Evolutionary conservation across 1,140 invertebrate genomes (phyloP), one percentile per base, ranked within the genome.

Genomic region (Protaetia brevitarsis): DNA sequence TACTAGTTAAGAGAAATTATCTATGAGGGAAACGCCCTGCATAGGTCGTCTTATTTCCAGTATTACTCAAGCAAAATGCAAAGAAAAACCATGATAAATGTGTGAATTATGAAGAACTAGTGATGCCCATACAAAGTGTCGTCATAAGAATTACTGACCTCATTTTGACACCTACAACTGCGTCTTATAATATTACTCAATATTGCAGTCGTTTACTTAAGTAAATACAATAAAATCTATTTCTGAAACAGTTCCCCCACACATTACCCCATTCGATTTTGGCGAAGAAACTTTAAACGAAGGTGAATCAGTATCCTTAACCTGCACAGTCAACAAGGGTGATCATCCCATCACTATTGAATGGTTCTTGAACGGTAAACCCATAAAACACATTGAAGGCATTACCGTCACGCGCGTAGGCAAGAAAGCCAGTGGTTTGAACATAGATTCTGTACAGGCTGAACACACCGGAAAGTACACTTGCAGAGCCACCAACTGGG

Each of bases 401-500:
- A 83, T 77, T 30, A 66, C 64, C 36, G 73, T 66, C 59, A 23
- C 77, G 79, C 72, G 66, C 81, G 77, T 72, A 37, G 73, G 72
- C 37, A 76, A 79, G 26, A 76, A 80, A 65, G 75, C 77, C 11
- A 80, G 79, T 57, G 73, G 78, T 11, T 76, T 75, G 63, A 79
- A 71, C 66, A 84, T 82, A 65, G 78, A 73, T 58, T 80, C 83
- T 3, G 82, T 89, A 6, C 83, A 82, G 65, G 84, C 88, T 13
- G 78, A 80, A 64, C 88, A 91, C 77, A 81, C 84, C 66, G 86
- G 86, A 63, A 85, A 86, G 71, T 91, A 90, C 72, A 88, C 88
- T 1, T 91, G 89, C 73, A 81, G 81, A 67, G 85, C 84, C 8
- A 82, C 81, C 76, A 89, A 89, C 75, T 76, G 77, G 62, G 89